Evolutionary conservation across 2,797 vertebrate species (phyloP).

Genomic region (Lepilemur septentrionalis): DNA sequence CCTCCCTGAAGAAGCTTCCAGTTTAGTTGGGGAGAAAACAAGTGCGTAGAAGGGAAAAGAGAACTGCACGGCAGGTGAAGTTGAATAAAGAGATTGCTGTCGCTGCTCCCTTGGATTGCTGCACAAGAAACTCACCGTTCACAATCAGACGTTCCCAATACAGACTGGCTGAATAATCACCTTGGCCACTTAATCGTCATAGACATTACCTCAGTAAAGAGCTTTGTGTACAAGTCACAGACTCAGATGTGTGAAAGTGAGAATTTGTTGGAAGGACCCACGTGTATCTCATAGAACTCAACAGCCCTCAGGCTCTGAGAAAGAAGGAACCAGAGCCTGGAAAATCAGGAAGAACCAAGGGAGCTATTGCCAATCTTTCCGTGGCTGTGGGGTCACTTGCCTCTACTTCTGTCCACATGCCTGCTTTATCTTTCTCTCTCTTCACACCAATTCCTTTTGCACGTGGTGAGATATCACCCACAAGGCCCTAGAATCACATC

Average conservation of each 20-base stretch:
- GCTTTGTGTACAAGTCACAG: background rate
- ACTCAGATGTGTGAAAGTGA: slow-evolving; percentile 27
- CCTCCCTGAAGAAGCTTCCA: background rate
- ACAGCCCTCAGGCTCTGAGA: background rate
- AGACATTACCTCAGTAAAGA: background rate
- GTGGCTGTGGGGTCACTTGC: background rate
- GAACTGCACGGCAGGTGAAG: background rate
- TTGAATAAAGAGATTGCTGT: background rate
- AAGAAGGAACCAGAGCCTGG: background rate
- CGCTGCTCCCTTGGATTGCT: background rate
- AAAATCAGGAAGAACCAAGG: background rate
- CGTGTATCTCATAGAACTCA: background rate
- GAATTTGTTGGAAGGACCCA: background rate
- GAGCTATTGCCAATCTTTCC: background rate
- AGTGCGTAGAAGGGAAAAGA: background rate
- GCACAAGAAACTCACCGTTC: background rate
- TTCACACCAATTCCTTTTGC: background rate
- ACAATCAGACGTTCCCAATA: background rate
- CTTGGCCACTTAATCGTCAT: background rate
- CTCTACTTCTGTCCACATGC: background rate
- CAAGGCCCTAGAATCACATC: background rate
- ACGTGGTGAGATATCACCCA: background rate
- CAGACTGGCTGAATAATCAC: background rate
- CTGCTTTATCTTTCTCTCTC: background rate
- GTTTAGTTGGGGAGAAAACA: background rate